Evolutionary conservation across 37 sponge, comb jelly and placozoan genomes (phyloP), one percentile per base, ranked within the genome.

Genomic region (Ephydatia muelleri): DNA sequence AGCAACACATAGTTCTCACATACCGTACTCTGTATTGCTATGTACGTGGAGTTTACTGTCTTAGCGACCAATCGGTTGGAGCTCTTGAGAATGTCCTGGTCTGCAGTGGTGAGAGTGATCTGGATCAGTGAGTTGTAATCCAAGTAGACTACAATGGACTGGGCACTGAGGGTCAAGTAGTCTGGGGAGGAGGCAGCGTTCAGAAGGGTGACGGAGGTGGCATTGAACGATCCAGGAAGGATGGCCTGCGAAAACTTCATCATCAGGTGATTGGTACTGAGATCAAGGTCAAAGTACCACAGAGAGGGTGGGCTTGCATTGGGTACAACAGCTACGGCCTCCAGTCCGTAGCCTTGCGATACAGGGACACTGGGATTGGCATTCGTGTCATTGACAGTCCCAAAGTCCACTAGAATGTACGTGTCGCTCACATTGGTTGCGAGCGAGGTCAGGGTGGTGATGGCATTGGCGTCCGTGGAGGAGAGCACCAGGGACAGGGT

Each of bases 201-300:
- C 39, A 48, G 68, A 25, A 96, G 64, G 47, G 79, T 69, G 49
- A 96, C 81, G 19, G 49, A 81, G 5, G 87, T 79, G 3, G 76
- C n/a, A 38, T 92, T 81, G 3, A 96, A 68, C 5, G 90, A 89
- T 5, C 66, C 49, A 0, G 85, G 87, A 21, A 70, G 72, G 16
- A 96, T 91, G 19, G 97, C 92, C 76, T 96, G 92, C 28, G 87
- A 86, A 80, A 96, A 96, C 27, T 78, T 86, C 83, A 96, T 49
- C 23, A 84, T 77, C 23, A 96, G 90, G 28, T 77, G 69, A 65
- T 91, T 92, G 66, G 89, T 88, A 68, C 91, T 94, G 64, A 96
- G 66, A 68, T 93, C 75, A n/a, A 96, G 83, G 40, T 94, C 92
- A 82, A 88, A 96, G 22, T 90, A 89, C 64, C 49, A 16, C 71